phyloP scores from a whole-genome alignment of 2,113 vertebrate genomes.

The Chaetodon auriga region DNA sequence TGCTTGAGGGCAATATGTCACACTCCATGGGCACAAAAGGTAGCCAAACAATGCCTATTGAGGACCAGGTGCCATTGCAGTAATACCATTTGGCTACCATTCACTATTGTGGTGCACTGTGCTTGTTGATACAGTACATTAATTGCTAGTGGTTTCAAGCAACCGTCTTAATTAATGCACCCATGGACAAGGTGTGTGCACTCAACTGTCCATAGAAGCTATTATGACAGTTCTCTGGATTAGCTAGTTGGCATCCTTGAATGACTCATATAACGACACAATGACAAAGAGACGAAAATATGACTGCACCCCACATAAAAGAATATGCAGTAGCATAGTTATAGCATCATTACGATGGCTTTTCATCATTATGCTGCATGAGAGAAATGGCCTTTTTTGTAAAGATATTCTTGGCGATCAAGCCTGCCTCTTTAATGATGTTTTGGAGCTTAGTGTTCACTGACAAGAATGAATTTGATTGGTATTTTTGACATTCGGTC shows the following conservation, averaged over 20 bases:
- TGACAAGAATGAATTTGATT: slow-evolving; percentile 79
- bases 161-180: slow-evolving; percentile 71
- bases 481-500: slow-evolving; percentile 64
- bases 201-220: slow-evolving; percentile 47
- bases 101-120: slow-evolving; percentile 75
- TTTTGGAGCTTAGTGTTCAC: slow-evolving; percentile 76
- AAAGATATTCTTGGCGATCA: slow-evolving; percentile 70
- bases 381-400: slow-evolving; percentile 51
- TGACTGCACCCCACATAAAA: slow-evolving; percentile 51
- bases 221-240: slow-evolving; percentile 64
- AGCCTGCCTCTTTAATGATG: slow-evolving; percentile 79
- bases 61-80: slow-evolving; percentile 84
- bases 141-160: slow-evolving; percentile 71
- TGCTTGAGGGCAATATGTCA: slow-evolving; percentile 86
- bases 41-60: slow-evolving; percentile 84
- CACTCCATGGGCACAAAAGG: slow-evolving; percentile 86
- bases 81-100: slow-evolving; percentile 79
- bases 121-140: slow-evolving; percentile 67
- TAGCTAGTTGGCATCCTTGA: slow-evolving; percentile 71
- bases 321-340: slow-evolving; percentile 48
- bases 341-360: slow-evolving; percentile 72
- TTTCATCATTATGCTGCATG: slow-evolving; percentile 75
- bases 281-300: slow-evolving; percentile 52
- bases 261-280: slow-evolving; percentile 71
- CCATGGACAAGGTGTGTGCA: slow-evolving; percentile 63